Conservation (phyloP, 2,797 vertebrate genomes). For the Micromesistius poutassou region DNA sequence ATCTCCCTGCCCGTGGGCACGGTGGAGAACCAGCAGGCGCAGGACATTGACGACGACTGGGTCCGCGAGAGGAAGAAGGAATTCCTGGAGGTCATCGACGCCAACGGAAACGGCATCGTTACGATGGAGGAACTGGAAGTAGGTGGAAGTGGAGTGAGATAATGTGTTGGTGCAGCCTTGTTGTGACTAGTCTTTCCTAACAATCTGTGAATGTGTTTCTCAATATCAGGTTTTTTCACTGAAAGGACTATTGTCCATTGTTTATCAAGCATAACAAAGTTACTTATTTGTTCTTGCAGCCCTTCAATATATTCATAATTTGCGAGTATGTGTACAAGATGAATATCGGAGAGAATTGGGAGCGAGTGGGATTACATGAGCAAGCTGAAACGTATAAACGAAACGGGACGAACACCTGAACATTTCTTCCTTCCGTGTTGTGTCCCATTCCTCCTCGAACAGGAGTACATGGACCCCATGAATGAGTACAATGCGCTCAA, state of each 20-base stretch:
- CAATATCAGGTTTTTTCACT: not conserved
- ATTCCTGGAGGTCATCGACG: slow-evolving; percentile 91
- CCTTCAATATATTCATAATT: not conserved
- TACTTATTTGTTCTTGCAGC: not conserved
- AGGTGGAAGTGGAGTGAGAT: not conserved
- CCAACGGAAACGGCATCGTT: slow-evolving; percentile 81
- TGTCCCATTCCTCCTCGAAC: slow-evolving; percentile 5
- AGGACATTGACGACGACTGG: slow-evolving; percentile 95
- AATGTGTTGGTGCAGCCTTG: not conserved
- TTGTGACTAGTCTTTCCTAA: no score
- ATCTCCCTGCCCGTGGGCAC: slow-evolving; percentile 92
- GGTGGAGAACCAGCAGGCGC: slow-evolving; percentile 92
- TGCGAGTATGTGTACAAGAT: not conserved
- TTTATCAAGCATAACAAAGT: not conserved
- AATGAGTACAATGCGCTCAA: slow-evolving; percentile 95
- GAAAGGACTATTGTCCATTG: not conserved
- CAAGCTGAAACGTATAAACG: not conserved
- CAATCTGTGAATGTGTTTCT: not conserved
- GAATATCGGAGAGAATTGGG: not conserved
- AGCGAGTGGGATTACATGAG: not conserved
- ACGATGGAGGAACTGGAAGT: slow-evolving; percentile 96
- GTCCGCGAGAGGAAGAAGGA: slow-evolving; percentile 90
- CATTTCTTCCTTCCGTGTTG: not conserved
- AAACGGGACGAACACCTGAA: not conserved
- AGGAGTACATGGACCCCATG: slow-evolving; percentile 99